A percentile compares a stretch with the other conserved stretches of the same genome.
These are phyloP conservation scores for Pantherophis alleghaniensis DNA, from an alignment of 2,797 vertebrate species.

Conservation along the genomic window DNA sequence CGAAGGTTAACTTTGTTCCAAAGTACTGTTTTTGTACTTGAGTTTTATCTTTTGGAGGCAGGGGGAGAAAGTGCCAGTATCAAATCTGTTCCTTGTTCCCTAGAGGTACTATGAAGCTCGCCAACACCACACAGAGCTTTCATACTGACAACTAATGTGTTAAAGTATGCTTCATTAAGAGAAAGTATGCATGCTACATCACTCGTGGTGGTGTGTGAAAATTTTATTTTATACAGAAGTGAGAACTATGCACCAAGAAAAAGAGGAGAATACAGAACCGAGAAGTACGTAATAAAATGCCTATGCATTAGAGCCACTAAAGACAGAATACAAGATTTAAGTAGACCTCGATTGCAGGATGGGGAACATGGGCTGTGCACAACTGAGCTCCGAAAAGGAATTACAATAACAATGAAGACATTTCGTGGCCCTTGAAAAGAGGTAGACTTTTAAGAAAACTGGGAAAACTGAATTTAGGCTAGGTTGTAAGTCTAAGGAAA, in stretches of 20 bases:
- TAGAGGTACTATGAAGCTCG: neutral
- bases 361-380: neutral
- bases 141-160: neutral
- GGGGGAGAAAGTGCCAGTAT: neutral
- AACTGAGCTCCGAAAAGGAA: neutral
- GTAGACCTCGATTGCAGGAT: neutral
- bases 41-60: neutral
- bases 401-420: neutral
- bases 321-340: neutral
- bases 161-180: neutral
- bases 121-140: neutral
- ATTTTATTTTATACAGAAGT: neutral
- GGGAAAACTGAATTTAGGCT: neutral
- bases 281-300: neutral
- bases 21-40: neutral
- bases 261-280: neutral
- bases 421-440: neutral
- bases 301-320: neutral
- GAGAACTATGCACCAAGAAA: neutral
- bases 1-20: neutral
- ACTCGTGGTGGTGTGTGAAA: neutral
- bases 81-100: neutral
- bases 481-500: neutral
- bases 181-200: neutral
- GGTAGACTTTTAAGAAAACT: neutral